Percentiles rank a stretch among this genome's conserved stretches.
Conservation (phyloP, 2,113 vertebrate genomes). For the Jaculus jaculus region DNA sequence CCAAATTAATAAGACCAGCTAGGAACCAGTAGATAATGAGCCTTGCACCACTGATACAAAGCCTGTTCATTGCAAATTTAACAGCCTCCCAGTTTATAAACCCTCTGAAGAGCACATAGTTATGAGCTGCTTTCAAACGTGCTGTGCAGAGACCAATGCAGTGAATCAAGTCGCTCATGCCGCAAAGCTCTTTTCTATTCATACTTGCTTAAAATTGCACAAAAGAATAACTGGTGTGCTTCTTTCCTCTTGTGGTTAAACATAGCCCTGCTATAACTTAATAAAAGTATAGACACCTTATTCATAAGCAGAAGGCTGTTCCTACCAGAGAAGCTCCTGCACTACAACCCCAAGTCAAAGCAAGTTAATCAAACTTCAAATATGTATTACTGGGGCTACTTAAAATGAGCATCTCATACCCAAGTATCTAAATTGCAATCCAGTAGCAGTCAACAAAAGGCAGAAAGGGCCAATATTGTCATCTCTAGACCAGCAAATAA, state of each 20-base stretch:
- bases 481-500: background rate
- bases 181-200: slow-evolving; percentile 55
- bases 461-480: background rate
- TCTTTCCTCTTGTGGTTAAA: slow-evolving; percentile 53
- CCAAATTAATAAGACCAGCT: slow-evolving; percentile 50
- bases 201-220: slow-evolving; percentile 64
- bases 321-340: slow-evolving; percentile 46
- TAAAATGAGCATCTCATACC: slow-evolving; percentile 1
- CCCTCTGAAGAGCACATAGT: slow-evolving; percentile 72
- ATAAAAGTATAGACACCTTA: slow-evolving; percentile 18
- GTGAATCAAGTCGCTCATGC: slow-evolving; percentile 68
- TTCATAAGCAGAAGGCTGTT: slow-evolving; percentile 52
- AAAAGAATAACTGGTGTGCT: slow-evolving; percentile 60
- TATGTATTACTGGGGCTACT: background rate
- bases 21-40: slow-evolving; percentile 80
- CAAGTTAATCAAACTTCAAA: slow-evolving; percentile 56
- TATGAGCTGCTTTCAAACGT: slow-evolving; percentile 79
- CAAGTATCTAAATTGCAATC: background rate
- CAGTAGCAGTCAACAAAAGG: background rate
- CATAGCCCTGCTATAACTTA: slow-evolving; percentile 70
- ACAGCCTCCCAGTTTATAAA: slow-evolving; percentile 77
- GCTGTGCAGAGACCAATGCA: slow-evolving; percentile 63
- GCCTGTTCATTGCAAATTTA: slow-evolving; percentile 77
- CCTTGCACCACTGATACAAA: slow-evolving; percentile 73
- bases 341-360: background rate